Evolutionary conservation across 2,888 invertebrate species (phyloP).

Genomic region (Cheilosia vulpina): DNA sequence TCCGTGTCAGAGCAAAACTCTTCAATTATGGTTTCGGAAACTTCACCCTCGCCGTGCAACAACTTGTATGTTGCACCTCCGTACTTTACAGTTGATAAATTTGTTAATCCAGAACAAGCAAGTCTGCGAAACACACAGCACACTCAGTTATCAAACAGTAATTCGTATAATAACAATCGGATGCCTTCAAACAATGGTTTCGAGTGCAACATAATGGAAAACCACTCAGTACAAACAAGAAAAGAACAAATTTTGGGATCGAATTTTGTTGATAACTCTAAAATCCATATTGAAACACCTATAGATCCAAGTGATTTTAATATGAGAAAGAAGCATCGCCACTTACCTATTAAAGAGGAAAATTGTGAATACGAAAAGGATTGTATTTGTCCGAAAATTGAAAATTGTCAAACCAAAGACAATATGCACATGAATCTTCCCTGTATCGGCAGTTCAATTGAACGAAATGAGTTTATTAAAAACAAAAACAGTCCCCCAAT

Average conservation of each 20-base stretch:
- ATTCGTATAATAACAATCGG: slow-evolving; percentile 22
- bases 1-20: not conserved
- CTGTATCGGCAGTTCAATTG: not conserved
- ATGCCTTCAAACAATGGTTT: slow-evolving; percentile 23
- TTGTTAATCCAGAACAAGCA: slow-evolving; percentile 46
- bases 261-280: slow-evolving; percentile 25
- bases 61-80: slow-evolving; percentile 64
- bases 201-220: not conserved
- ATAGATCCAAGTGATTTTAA: slow-evolving; percentile 15
- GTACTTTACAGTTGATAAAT: slow-evolving; percentile 67
- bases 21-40: slow-evolving; percentile 7
- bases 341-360: slow-evolving; percentile 41
- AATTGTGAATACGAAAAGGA: slow-evolving; percentile 30
- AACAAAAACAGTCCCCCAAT: slow-evolving; percentile 1
- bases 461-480: slow-evolving; percentile 7
- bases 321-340: slow-evolving; percentile 5
- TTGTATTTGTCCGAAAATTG: not conserved
- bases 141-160: not conserved
- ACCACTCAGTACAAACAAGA: slow-evolving; percentile 3
- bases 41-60: slow-evolving; percentile 27
- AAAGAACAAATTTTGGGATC: slow-evolving; percentile 34
- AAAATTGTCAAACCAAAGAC: slow-evolving; percentile 8
- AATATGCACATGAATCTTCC: slow-evolving; percentile 12
- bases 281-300: slow-evolving; percentile 38
- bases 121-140: slow-evolving; percentile 1